A percentile compares a stretch with the other conserved stretches of the same genome.
phyloP scores from a whole-genome alignment of 1,140 invertebrate species.

The Lasaia peninsularis region DNA sequence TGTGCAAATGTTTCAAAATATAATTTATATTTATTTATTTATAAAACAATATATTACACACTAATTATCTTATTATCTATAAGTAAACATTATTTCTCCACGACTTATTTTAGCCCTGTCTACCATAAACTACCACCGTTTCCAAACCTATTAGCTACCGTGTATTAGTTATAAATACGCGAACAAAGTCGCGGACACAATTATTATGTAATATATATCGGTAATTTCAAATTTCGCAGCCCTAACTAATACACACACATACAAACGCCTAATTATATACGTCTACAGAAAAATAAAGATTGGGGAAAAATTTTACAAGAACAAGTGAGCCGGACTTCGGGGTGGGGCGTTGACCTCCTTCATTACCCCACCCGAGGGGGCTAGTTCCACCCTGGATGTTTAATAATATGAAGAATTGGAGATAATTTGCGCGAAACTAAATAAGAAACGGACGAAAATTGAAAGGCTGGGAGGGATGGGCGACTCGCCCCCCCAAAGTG shows the following conservation, averaged over 20 bases:
- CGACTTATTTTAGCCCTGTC: no score
- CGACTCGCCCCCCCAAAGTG: constrained; percentile 22
- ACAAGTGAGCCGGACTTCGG: constrained; percentile 61
- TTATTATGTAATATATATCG: no score
- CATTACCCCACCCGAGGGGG: constrained; percentile 54
- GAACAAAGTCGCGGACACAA: no score
- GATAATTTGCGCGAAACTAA: constrained; percentile 77
- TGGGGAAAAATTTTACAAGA: constrained; percentile 74
- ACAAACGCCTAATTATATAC: constrained; percentile 69
- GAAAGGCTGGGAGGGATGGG: constrained; percentile 52
- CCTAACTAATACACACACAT: constrained; percentile 35
- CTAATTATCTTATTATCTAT: no score
- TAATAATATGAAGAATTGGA: constrained; percentile 77
- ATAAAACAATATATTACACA: no score
- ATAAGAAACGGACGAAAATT: constrained; percentile 76
- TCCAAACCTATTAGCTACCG: no score
- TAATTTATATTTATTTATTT: no score
- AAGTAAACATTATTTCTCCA: no score
- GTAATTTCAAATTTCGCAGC: constrained; percentile 3
- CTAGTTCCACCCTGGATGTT: constrained; percentile 68
- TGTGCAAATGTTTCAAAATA: no score
- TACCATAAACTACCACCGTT: no score
- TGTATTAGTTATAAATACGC: no score
- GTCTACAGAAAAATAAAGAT: constrained; percentile 73
- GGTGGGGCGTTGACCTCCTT: constrained; percentile 64